Evolutionary conservation across 2,888 invertebrate genomes (phyloP).

Genomic region (Alentia gelatinosa): DNA sequence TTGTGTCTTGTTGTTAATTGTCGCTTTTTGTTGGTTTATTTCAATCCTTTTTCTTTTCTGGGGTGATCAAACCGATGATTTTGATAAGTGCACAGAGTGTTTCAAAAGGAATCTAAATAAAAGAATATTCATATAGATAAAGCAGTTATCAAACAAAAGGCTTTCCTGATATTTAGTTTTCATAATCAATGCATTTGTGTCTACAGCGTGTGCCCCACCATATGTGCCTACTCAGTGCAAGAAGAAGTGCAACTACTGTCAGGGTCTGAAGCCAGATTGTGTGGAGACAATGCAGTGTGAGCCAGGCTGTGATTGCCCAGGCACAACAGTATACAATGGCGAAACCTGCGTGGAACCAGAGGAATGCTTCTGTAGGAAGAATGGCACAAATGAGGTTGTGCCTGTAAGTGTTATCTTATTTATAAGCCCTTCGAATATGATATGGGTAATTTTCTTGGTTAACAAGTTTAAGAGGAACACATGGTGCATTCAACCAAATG

Average conservation of each 20-base stretch:
- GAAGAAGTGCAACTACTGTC: conserved; percentile 59
- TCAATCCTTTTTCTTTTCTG: too few relatives aligned
- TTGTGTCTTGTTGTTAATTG: too few relatives aligned
- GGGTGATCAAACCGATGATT: too few relatives aligned
- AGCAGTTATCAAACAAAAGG: not conserved
- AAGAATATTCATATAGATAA: too few relatives aligned
- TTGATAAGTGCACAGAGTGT: too few relatives aligned
- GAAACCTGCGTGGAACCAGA: conserved; percentile 29
- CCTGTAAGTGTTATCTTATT: too few relatives aligned
- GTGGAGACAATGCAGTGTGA: not conserved
- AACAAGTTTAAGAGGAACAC: too few relatives aligned
- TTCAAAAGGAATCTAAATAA: too few relatives aligned
- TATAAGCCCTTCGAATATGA: too few relatives aligned
- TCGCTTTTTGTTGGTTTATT: too few relatives aligned
- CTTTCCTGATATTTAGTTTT: not conserved
- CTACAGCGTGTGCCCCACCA: conserved; percentile 25
- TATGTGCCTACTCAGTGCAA: conserved; percentile 55
- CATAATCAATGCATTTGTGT: not conserved
- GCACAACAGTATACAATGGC: conserved; percentile 26
- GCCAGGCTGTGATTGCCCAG: conserved; percentile 52
- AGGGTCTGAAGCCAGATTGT: conserved; percentile 55
- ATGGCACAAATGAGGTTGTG: not conserved
- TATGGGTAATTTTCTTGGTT: too few relatives aligned
- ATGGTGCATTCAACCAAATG: too few relatives aligned
- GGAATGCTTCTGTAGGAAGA: conserved; percentile 40